A percentile compares a stretch with the other conserved stretches of the same genome.
Evolutionary conservation across 2,797 vertebrate species (phyloP).

Genomic region (Chelon labrosus): DNA sequence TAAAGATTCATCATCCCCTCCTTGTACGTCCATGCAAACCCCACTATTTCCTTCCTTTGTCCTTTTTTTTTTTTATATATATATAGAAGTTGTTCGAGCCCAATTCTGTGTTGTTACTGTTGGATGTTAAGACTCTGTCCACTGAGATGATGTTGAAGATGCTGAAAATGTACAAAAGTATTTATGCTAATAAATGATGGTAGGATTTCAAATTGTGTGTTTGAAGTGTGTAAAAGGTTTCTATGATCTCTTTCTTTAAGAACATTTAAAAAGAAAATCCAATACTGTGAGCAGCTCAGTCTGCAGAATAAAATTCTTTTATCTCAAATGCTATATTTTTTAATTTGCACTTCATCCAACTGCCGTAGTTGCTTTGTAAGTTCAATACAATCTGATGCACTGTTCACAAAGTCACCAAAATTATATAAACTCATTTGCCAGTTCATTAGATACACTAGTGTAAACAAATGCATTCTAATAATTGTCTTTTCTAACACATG

Average conservation of each 20-base stretch:
- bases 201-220: conserved; percentile 33
- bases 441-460: no score
- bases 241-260: neutral
- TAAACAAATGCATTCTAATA: no score
- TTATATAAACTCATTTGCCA: no score
- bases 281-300: no score
- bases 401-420: no score
- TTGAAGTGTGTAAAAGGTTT: neutral
- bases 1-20: conserved; percentile 48
- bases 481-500: no score
- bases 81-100: conserved; percentile 54
- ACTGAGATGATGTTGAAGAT: conserved; percentile 43
- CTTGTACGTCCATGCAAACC: conserved; percentile 20
- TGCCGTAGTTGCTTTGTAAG: no score
- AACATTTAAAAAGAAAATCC: neutral
- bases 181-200: conserved; percentile 86
- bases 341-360: no score
- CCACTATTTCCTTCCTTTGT: neutral
- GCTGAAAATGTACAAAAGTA: conserved; percentile 82
- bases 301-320: no score
- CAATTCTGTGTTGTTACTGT: conserved; percentile 52
- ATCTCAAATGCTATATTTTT: no score
- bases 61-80: conserved; percentile 28
- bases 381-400: no score
- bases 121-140: conserved; percentile 45